Evolutionary conservation across 1,140 invertebrate genomes (phyloP).

Genomic region (Episyrphus balteatus): DNA sequence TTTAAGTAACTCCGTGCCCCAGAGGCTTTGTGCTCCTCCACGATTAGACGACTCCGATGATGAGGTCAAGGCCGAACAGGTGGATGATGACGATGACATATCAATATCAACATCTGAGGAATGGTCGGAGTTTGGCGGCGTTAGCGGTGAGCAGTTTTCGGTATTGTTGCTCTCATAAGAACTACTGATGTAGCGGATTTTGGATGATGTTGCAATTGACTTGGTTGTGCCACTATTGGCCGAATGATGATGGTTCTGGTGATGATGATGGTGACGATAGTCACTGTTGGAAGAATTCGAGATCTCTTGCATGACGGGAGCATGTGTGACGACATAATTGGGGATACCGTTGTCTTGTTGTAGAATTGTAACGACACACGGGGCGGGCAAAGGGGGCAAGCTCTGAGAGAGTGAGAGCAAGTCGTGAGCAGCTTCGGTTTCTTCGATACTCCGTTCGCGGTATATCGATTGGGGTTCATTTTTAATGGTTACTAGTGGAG

Average conservation of each 20-base stretch:
- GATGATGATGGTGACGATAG: neutral
- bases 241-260: conserved; percentile 5
- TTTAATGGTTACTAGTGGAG: conserved; percentile 24
- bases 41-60: conserved; percentile 18
- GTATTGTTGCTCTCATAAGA: conserved; percentile 25
- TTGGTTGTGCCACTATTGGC: neutral
- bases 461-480: conserved; percentile 39
- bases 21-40: conserved; percentile 11
- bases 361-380: conserved; percentile 48
- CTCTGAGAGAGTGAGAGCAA: conserved; percentile 71
- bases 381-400: conserved; percentile 59
- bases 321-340: conserved; percentile 11
- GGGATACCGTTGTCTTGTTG: conserved; percentile 22
- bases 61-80: conserved; percentile 17
- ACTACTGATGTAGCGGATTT: conserved; percentile 29
- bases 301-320: conserved; percentile 29
- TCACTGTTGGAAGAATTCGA: conserved; percentile 24
- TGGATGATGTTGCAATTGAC: conserved; percentile 6
- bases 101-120: conserved; percentile 54
- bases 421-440: conserved; percentile 76
- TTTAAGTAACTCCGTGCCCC: conserved; percentile 29
- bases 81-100: conserved; percentile 34
- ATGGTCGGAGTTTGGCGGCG: conserved; percentile 59
- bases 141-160: conserved; percentile 41
- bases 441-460: conserved; percentile 56